Percentiles rank a stretch among this genome's conserved stretches.
These are phyloP conservation scores for Raja brachyura DNA, from an alignment of 2,113 vertebrate genomes.

Conservation along the genomic window DNA sequence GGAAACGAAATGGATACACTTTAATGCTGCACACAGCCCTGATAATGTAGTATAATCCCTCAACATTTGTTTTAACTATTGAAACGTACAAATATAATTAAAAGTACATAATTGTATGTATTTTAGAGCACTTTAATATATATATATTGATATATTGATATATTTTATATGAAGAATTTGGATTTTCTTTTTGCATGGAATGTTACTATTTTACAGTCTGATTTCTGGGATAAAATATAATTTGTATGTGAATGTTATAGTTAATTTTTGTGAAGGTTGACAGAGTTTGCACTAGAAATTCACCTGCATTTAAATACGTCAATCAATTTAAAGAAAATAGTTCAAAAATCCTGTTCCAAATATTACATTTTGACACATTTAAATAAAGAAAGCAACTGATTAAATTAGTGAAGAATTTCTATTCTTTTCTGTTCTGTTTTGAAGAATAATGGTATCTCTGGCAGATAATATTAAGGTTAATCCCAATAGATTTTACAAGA, in stretches of 20 bases:
- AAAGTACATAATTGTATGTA: background rate
- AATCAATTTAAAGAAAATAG: background rate
- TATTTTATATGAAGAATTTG: background rate
- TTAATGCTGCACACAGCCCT: no score
- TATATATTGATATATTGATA: background rate
- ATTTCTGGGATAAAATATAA: background rate
- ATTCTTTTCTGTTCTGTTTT: background rate
- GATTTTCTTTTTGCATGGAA: background rate
- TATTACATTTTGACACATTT: background rate
- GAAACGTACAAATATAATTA: background rate
- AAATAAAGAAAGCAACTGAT: background rate
- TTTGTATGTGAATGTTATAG: background rate
- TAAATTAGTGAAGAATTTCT: background rate
- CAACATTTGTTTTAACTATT: background rate
- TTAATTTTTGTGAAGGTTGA: background rate
- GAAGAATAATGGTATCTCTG: no score
- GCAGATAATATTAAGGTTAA: no score
- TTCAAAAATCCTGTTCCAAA: background rate
- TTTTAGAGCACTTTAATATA: background rate
- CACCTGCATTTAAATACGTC: no score
- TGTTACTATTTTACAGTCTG: background rate
- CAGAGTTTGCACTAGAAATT: background rate
- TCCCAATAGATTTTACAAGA: no score
- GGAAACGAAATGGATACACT: background rate
- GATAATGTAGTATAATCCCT: background rate